Base-by-base conservation (phyloP, 2,888 invertebrate species). In the Acheta domesticus region DNA sequence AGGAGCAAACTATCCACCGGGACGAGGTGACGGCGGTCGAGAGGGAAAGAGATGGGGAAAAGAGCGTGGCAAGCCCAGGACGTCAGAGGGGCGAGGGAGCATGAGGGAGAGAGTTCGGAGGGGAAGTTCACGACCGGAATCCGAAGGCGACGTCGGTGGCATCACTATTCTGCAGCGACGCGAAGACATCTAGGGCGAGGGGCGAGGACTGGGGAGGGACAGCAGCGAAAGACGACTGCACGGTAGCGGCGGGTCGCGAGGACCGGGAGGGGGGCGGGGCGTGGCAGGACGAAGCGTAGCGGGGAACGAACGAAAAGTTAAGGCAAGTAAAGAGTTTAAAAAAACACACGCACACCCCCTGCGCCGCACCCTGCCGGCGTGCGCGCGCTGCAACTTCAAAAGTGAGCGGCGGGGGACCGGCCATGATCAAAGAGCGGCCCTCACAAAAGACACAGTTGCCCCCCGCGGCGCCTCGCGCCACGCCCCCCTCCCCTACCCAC, bases 321-420 rank as follows among this genome's bases (percentile, higher is more conserved):
- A 62, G n/a, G 62, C 62, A 19, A 62, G 62, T 62, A 62, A 62
- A 62, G 62, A 62, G 62, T 62, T 62, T 62, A 62, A 62, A 62
- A 62, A 62, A 62, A 62, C 62, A 62, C 62, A n/a, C 62, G 14
- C 62, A n/a, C 62, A 36, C 36, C 36, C 36, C 36, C 36, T 8
- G 36, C 36, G 36, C 5, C 36, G 36, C 36, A 8, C 36, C 36
- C 5, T 8, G 36, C 36, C 36, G 8, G 36, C 36, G 36, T 36
- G 14, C 62, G 2, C 62, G 14, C 62, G 2, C 62, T 19, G 62
- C 62, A 62, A 12, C 62, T 62, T 62, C 62, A 62, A 62, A 62
- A 62, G n/a, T 14, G n/a, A 62, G 62, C 62, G 62, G 62, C 62
- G n/a, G 62, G n/a, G 62, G 62, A 62, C 16, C 16, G 62, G 62